These are phyloP conservation scores for Steatocranus sp. DNA, from an alignment of 2,797 vertebrate species.

Conservation along the genomic window DNA sequence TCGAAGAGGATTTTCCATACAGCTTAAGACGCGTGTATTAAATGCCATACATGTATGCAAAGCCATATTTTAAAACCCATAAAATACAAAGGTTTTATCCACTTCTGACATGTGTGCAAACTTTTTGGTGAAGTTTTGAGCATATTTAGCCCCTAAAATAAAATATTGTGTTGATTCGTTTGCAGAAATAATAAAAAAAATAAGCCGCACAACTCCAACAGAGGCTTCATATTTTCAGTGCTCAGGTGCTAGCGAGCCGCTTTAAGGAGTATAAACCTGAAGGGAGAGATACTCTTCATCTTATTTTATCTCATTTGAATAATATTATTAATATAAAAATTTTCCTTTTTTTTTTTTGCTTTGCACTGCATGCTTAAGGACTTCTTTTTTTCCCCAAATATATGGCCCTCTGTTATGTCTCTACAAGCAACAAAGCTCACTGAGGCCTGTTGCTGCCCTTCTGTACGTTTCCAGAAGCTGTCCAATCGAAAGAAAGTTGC, in stretches of 20 bases:
- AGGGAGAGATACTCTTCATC: neutral
- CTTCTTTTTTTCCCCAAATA: rapidly evolving
- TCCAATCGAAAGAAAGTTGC: neutral
- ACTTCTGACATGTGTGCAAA: neutral
- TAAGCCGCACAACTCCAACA: neutral
- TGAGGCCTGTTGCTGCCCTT: neutral
- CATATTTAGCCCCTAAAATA: neutral
- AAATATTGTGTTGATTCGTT: neutral
- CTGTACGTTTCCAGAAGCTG: neutral
- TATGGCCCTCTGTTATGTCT: neutral
- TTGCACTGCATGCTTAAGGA: neutral
- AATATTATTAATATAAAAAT: neutral
- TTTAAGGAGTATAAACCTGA: neutral
- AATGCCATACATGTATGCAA: neutral
- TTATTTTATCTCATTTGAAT: neutral
- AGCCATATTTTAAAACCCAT: neutral
- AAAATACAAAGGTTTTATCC: neutral
- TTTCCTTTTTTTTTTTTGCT: neutral
- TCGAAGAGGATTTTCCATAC: neutral
- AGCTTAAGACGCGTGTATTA: neutral
- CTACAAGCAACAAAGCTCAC: neutral
- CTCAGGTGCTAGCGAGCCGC: neutral
- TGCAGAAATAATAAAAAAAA: neutral
- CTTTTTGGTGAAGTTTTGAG: neutral
- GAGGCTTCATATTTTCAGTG: neutral